Evolutionary conservation across 2,888 invertebrate species (phyloP).

Genomic region (Ctena decussata): DNA sequence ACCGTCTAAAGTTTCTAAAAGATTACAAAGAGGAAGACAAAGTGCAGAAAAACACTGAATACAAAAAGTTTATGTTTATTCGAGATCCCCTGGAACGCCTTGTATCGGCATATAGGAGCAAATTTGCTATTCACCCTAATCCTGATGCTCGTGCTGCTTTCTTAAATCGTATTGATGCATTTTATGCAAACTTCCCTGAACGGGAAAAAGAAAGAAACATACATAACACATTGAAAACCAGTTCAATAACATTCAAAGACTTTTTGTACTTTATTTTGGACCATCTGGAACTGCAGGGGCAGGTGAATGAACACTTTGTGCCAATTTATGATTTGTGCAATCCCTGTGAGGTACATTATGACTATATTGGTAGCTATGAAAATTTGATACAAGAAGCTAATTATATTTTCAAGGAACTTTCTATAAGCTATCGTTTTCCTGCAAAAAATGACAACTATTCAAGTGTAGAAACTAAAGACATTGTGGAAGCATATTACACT

Average conservation of each 20-base stretch:
- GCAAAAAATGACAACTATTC: conserved; percentile 83
- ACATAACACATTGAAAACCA: conserved; percentile 46
- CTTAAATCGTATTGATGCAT: neutral
- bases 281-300: conserved; percentile 73
- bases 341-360: conserved; percentile 95
- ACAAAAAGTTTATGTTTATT: conserved; percentile 94
- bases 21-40: conserved; percentile 87
- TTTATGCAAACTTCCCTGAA: conserved; percentile 28
- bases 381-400: conserved; percentile 93
- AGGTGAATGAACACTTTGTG: conserved; percentile 95
- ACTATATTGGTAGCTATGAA: conserved; percentile 96
- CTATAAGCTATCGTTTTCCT: conserved; percentile 75
- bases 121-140: conserved; percentile 88
- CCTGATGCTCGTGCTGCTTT: conserved; percentile 1
- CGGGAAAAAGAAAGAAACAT: conserved; percentile 81
- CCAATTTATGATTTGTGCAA: conserved; percentile 94
- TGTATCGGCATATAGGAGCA: conserved; percentile 96
- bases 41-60: conserved; percentile 91
- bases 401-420: conserved; percentile 78
- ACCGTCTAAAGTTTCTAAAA: conserved; percentile 67
- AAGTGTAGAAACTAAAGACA: conserved; percentile 91
- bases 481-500: conserved; percentile 91
- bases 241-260: conserved; percentile 91
- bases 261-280: conserved; percentile 93
- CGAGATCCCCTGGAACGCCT: conserved; percentile 96